A percentile compares a stretch with the other conserved stretches of the same genome.
Conservation (phyloP, 1,140 invertebrate species). For the Antheraea mylitta region DNA sequence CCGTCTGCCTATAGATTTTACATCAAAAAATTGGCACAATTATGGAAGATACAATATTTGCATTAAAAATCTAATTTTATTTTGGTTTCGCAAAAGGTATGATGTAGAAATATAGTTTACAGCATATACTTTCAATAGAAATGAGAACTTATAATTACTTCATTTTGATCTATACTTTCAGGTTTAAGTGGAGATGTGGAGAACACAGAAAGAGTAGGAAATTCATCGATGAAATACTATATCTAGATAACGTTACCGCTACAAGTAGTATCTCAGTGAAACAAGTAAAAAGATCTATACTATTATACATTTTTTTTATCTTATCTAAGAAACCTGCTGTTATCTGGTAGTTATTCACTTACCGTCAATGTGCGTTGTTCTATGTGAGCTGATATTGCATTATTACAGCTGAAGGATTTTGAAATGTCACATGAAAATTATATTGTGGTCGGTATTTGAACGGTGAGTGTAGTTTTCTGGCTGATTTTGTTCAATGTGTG, state of each 20-base stretch:
- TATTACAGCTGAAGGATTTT: neutral
- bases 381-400: neutral
- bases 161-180: too few relatives aligned
- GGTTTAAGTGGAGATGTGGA: too few relatives aligned
- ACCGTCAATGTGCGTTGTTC: slow-evolving; percentile 5
- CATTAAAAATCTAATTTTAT: too few relatives aligned
- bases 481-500: neutral
- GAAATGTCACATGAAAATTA: neutral
- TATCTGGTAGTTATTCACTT: slow-evolving; percentile 44
- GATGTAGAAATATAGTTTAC: too few relatives aligned
- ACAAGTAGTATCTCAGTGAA: slow-evolving; percentile 28
- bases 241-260: neutral
- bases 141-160: too few relatives aligned
- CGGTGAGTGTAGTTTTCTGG: neutral
- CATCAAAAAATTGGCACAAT: too few relatives aligned
- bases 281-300: slow-evolving; percentile 45
- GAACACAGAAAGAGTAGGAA: neutral
- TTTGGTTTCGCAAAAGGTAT: too few relatives aligned
- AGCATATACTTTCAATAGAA: too few relatives aligned
- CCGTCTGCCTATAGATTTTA: too few relatives aligned
- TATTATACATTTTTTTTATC: slow-evolving; percentile 48
- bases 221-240: neutral
- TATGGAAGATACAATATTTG: too few relatives aligned
- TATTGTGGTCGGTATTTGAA: neutral
- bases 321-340: slow-evolving; percentile 43